phyloP scores from a whole-genome alignment of 2,113 vertebrate genomes.

The Coturnix japonica region DNA sequence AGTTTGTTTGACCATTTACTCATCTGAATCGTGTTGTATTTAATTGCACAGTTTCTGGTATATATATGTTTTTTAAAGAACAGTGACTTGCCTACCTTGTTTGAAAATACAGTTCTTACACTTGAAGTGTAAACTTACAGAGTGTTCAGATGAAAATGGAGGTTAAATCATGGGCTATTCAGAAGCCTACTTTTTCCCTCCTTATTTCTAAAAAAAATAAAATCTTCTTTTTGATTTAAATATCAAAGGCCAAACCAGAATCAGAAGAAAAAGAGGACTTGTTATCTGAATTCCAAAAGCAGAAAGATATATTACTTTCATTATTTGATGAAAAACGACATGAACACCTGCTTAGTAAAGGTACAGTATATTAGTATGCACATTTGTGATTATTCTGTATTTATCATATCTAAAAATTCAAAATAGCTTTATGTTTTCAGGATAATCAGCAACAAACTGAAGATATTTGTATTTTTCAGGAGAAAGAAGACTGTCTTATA shows the following conservation, averaged over 20 bases:
- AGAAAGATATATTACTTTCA: slow-evolving; percentile 85
- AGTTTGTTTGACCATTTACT: not conserved
- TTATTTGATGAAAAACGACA: slow-evolving; percentile 95
- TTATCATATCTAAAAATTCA: no score
- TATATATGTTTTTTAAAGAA: not conserved
- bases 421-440: not conserved
- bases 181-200: not conserved
- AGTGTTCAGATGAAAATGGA: not conserved
- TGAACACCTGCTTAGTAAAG: slow-evolving; percentile 91
- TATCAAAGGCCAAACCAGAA: slow-evolving; percentile 78
- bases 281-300: slow-evolving; percentile 85
- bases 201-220: slow-evolving; percentile 1
- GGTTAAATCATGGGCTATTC: not conserved
- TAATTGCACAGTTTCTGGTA: not conserved
- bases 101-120: not conserved
- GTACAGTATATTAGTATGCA: slow-evolving; percentile 58
- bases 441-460: not conserved
- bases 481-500: slow-evolving; percentile 87
- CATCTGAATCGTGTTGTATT: not conserved
- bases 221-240: slow-evolving; percentile 22
- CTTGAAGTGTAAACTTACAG: not conserved
- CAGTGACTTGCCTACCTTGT: not conserved
- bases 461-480: slow-evolving; percentile 71
- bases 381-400: no score
- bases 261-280: slow-evolving; percentile 90